Percentiles rank a stretch among this genome's conserved stretches.
Conservation (phyloP, 2,797 vertebrate species). For the Notolepis coatsorum region DNA sequence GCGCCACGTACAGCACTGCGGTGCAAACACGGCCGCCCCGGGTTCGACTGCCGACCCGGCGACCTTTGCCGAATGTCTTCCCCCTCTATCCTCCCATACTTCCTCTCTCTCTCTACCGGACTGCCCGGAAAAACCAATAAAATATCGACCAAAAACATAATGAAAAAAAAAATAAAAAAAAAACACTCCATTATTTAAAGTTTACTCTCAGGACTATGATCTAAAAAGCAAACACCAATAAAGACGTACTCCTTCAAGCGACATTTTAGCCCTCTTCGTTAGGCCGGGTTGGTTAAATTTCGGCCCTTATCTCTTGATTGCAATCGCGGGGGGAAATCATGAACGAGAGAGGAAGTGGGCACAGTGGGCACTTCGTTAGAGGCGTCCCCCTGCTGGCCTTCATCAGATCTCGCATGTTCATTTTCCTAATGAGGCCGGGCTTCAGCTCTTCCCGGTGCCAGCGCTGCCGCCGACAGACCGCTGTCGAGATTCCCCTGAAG, state of each 20-base stretch:
- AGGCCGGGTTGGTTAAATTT: constrained; percentile 50
- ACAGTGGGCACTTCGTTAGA: constrained; percentile 60
- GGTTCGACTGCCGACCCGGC: no score
- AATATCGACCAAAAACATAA: no score
- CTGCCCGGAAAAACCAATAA: no score
- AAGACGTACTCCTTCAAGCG: constrained; percentile 40
- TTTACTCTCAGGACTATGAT: constrained; percentile 17
- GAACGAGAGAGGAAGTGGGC: constrained; percentile 60
- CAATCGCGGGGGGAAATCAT: constrained; percentile 48
- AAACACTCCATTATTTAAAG: no score
- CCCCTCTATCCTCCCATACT: no score
- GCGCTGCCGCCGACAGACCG: constrained; percentile 55
- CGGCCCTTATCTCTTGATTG: constrained; percentile 60
- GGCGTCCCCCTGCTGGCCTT: constrained; percentile 48
- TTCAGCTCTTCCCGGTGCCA: constrained; percentile 23
- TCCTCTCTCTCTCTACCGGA: no score
- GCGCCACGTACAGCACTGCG: no score
- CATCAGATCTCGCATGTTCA: constrained; percentile 50
- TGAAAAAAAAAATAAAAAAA: no score
- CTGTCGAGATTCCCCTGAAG: constrained; percentile 56
- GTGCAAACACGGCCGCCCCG: no score
- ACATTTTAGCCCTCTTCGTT: constrained; percentile 46
- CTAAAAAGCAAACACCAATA: constrained; percentile 39
- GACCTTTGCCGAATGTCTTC: no score
- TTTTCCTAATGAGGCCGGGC: constrained; percentile 61